Percentiles rank a stretch among this genome's conserved stretches.
These are phyloP conservation scores for Halesus radiatus DNA, from an alignment of 1,140 invertebrate species.

Conservation along the genomic window DNA sequence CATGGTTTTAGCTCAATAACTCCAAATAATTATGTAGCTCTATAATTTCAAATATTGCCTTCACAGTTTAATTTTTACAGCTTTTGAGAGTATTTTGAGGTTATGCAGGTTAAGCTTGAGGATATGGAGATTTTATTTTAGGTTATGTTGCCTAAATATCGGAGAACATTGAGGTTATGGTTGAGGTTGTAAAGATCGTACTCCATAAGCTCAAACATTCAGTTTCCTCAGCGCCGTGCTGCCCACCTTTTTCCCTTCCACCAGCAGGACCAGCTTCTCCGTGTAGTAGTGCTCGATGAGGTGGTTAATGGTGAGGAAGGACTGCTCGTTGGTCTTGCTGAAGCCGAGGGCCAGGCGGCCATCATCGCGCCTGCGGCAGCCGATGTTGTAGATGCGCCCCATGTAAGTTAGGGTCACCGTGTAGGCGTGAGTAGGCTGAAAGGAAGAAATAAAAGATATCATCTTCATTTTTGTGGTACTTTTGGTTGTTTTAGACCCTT, in stretches of 20 bases:
- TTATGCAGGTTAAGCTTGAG: no score
- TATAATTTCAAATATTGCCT: no score
- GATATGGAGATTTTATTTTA: no score
- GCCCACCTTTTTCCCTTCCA: conserved; percentile 60
- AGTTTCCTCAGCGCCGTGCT: conserved; percentile 50
- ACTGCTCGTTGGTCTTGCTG: conserved; percentile 62
- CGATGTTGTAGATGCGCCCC: conserved; percentile 66
- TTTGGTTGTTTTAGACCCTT: no score
- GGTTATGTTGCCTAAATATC: no score
- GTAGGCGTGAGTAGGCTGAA: conserved; percentile 58
- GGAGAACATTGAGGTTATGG: no score
- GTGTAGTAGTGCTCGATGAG: conserved; percentile 64
- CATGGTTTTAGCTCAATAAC: no score
- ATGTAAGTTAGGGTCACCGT: conserved; percentile 64
- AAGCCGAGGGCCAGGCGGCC: conserved; percentile 65
- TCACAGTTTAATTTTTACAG: no score
- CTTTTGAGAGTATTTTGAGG: no score
- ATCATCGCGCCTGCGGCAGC: conserved; percentile 63
- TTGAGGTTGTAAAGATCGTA: no score
- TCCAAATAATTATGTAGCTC: no score
- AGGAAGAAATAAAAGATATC: background rate
- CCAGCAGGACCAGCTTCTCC: conserved; percentile 62
- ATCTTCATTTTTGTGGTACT: no score
- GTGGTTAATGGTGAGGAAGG: conserved; percentile 63
- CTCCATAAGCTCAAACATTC: conserved; percentile 16